Percentiles rank a stretch among this genome's conserved stretches.
phyloP scores from a whole-genome alignment of 2,888 invertebrate species.

The Terebella lapidaria region DNA sequence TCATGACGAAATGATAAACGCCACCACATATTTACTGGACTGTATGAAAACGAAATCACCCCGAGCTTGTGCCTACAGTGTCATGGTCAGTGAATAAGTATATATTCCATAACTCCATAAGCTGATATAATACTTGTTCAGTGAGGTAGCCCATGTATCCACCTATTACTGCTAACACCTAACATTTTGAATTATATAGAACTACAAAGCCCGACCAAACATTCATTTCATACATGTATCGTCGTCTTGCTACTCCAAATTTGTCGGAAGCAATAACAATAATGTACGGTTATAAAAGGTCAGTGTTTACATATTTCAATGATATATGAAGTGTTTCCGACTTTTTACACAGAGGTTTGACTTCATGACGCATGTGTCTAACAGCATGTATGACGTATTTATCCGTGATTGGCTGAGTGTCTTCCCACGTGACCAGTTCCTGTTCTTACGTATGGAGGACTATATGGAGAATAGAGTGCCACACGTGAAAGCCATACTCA shows the following conservation, averaged over 20 bases:
- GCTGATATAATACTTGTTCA: no score
- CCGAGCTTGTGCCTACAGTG: background rate
- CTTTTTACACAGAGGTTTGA: background rate
- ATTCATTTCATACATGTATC: no score
- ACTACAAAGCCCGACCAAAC: no score
- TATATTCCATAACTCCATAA: background rate
- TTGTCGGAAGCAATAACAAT: no score
- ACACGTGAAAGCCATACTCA: background rate
- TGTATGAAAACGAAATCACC: background rate
- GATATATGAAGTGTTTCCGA: no score
- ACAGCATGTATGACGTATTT: background rate
- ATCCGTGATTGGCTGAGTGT: background rate
- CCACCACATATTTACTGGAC: background rate
- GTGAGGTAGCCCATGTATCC: no score
- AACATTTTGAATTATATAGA: no score
- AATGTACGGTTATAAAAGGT: no score
- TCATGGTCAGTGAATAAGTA: background rate
- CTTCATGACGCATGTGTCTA: background rate
- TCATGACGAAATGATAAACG: background rate
- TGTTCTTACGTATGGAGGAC: conserved; percentile 1
- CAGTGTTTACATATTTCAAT: no score
- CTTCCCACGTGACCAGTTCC: background rate
- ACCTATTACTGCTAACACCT: no score
- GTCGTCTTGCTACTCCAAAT: no score
- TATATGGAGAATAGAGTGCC: background rate